Conservation (phyloP, 2,797 vertebrate genomes). For the Tolypeutes matacus region DNA sequence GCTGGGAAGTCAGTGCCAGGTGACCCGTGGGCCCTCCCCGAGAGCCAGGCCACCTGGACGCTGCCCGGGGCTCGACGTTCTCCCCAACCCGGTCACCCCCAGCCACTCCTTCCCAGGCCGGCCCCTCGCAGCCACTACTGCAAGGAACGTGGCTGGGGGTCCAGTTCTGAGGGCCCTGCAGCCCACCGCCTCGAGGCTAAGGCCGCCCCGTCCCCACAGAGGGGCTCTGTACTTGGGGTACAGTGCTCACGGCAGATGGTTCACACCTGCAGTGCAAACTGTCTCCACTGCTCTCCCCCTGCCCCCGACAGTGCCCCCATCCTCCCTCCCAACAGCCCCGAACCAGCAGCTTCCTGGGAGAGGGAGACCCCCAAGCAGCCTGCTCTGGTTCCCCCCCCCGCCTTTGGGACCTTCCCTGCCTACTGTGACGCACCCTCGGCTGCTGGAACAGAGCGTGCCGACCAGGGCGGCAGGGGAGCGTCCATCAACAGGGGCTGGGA, state of each 20-base stretch:
- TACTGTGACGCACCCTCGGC: too few species aligned
- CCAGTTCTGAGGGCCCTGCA: neutral
- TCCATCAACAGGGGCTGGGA: too few species aligned
- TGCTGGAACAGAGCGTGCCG: too few species aligned
- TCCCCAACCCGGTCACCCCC: neutral
- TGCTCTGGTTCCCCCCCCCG: neutral
- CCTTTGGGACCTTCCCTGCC: rapidly evolving
- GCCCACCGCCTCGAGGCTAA: neutral
- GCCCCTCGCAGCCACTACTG: neutral
- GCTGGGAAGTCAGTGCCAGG: neutral
- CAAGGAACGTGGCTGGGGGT: neutral
- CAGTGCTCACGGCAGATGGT: neutral
- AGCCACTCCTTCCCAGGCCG: neutral
- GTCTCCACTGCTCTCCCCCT: too few species aligned
- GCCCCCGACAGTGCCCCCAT: rapidly evolving
- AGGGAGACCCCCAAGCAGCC: too few species aligned
- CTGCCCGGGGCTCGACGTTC: rapidly evolving
- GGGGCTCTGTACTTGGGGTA: neutral
- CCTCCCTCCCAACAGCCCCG: too few species aligned
- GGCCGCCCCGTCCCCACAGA: neutral
- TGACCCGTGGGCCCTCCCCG: rapidly evolving
- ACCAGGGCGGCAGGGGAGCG: too few species aligned
- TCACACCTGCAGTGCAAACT: rapidly evolving
- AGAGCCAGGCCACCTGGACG: neutral
- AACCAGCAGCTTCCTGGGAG: neutral